These are phyloP conservation scores for Drosophila virilis DNA, from an alignment of 1,140 invertebrate species.

Conservation along the genomic window DNA sequence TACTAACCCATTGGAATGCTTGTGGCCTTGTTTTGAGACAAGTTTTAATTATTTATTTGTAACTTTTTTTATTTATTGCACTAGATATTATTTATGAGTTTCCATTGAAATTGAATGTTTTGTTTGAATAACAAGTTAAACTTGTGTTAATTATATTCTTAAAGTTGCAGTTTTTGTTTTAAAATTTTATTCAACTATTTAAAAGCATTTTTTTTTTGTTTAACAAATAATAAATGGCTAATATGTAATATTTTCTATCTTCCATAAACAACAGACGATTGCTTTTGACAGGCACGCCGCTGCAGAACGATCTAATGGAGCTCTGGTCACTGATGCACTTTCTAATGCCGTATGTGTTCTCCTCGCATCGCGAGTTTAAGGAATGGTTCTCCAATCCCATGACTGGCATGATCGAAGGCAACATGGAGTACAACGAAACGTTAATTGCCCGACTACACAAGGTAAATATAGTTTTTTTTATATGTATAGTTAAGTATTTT, in stretches of 20 bases:
- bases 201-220: conserved; percentile 22
- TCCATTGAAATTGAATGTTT: neutral
- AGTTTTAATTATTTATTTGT: neutral
- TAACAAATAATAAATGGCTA: neutral
- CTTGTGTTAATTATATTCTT: neutral
- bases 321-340: conserved; percentile 99
- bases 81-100: neutral
- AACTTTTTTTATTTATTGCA: neutral
- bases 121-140: neutral
- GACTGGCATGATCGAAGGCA: conserved; percentile 99
- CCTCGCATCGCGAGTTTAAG: conserved; percentile 98
- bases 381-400: conserved; percentile 99
- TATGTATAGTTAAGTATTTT: rapidly evolving
- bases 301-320: conserved; percentile 99
- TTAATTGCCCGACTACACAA: conserved; percentile 98
- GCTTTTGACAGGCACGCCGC: conserved; percentile 98
- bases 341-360: conserved; percentile 99
- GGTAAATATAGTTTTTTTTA: conserved; percentile 83
- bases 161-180: neutral
- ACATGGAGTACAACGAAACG: conserved; percentile 96
- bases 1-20: conserved; percentile 68
- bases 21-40: conserved; percentile 77
- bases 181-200: neutral
- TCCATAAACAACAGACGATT: conserved; percentile 88
- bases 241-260: conserved; percentile 21